Conservation (phyloP, 2,797 vertebrate genomes). For the Poecilia wingei region DNA sequence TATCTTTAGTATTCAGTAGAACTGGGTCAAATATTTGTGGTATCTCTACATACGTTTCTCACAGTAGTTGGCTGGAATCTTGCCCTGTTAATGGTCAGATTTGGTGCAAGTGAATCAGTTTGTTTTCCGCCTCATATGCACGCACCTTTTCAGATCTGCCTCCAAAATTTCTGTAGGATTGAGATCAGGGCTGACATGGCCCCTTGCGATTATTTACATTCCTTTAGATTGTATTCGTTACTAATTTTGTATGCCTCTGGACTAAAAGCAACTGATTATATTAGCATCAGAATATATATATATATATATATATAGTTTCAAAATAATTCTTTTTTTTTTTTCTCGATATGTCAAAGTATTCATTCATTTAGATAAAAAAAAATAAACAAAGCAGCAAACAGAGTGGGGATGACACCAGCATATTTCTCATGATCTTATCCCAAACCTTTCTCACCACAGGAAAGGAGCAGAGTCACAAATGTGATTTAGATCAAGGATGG, state of each 20-base stretch:
- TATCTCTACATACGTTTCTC: neutral
- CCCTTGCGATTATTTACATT: neutral
- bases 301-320: no score
- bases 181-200: neutral
- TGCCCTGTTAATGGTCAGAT: neutral
- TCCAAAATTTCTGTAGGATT: neutral
- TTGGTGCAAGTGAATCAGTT: neutral
- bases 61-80: neutral
- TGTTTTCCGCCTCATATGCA: neutral
- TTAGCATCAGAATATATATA: neutral
- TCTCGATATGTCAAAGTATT: neutral
- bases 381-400: neutral
- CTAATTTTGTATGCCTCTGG: neutral
- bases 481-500: constrained; percentile 37
- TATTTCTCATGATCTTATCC: constrained; percentile 33
- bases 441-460: constrained; percentile 19
- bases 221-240: neutral
- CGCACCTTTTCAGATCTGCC: neutral
- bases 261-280: neutral
- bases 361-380: neutral
- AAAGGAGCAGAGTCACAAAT: constrained; percentile 37
- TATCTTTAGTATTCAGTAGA: neutral
- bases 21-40: neutral
- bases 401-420: neutral
- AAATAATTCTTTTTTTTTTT: neutral